phyloP scores from a whole-genome alignment of 2,113 vertebrate genomes.

The Heptranchias perlo region DNA sequence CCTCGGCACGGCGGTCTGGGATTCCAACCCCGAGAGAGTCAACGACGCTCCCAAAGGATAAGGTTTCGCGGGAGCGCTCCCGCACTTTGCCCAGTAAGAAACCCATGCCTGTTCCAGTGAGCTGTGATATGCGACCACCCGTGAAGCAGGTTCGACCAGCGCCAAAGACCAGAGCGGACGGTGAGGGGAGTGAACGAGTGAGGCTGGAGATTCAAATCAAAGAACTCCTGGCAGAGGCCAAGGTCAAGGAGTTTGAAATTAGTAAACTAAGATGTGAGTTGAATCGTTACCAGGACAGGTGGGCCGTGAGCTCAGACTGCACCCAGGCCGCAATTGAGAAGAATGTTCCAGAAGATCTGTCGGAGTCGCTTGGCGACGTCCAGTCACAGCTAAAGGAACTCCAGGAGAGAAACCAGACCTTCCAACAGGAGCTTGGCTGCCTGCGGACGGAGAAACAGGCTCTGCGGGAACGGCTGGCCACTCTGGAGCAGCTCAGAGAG shows the following conservation, averaged over 20 bases:
- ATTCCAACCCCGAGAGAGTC: constrained; percentile 84
- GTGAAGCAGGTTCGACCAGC: no score
- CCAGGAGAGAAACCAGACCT: constrained; percentile 76
- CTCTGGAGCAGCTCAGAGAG: constrained; percentile 56
- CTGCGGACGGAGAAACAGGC: constrained; percentile 79
- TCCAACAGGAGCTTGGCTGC: constrained; percentile 73
- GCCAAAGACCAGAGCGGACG: constrained; percentile 69
- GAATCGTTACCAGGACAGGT: constrained; percentile 70
- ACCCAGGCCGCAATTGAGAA: constrained; percentile 48
- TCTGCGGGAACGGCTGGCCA: constrained; percentile 77
- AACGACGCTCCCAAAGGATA: constrained; percentile 65
- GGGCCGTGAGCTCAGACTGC: constrained; percentile 48
- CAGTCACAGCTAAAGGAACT: constrained; percentile 68
- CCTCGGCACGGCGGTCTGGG: constrained; percentile 75
- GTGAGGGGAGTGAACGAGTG: constrained; percentile 66
- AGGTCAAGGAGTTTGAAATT: constrained; percentile 89
- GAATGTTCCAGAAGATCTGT: constrained; percentile 42
- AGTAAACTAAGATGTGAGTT: constrained; percentile 80
- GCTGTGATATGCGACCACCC: no score
- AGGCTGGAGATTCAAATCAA: constrained; percentile 82
- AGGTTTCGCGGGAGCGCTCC: constrained; percentile 66
- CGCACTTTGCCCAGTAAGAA: constrained; percentile 63
- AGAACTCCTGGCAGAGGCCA: constrained; percentile 85
- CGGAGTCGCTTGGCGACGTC: constrained; percentile 52
- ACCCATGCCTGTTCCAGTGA: constrained; percentile 74